phyloP scores from a whole-genome alignment of 2,888 invertebrate species.

The Trissolcus japonicus region DNA sequence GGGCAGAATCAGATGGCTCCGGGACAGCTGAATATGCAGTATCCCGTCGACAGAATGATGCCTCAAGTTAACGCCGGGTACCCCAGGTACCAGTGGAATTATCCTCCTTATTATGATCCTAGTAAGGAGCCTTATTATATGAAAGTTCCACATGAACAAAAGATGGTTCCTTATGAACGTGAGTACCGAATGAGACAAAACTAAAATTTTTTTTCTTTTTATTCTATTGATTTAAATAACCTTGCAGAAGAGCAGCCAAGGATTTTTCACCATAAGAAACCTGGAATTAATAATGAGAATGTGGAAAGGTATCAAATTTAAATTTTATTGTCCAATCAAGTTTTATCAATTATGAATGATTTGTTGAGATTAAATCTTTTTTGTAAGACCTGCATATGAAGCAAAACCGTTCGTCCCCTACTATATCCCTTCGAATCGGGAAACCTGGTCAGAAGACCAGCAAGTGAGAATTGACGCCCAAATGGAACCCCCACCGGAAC shows the following conservation, averaged over 20 bases:
- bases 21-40: conserved; percentile 64
- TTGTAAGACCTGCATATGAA: conserved; percentile 44
- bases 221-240: background rate
- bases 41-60: conserved; percentile 63
- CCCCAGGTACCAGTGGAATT: conserved; percentile 69
- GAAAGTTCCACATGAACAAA: conserved; percentile 63
- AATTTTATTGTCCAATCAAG: background rate
- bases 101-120: conserved; percentile 68
- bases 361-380: background rate
- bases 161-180: conserved; percentile 67
- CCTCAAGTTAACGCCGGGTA: conserved; percentile 62
- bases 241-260: conserved; percentile 64
- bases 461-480: conserved; percentile 41
- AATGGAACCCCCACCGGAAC: conserved; percentile 32
- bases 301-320: conserved; percentile 59
- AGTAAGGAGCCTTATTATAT: conserved; percentile 64
- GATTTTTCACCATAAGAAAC: conserved; percentile 70
- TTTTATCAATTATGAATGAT: background rate
- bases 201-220: background rate
- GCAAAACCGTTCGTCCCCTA: conserved; percentile 63
- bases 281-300: conserved; percentile 65
- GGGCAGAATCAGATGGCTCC: conserved; percentile 58
- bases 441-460: conserved; percentile 65
- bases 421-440: conserved; percentile 64
- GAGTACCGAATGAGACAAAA: conserved; percentile 31